Evolutionary conservation across 2,797 vertebrate species (phyloP), one percentile per base, ranked within the genome.

Genomic region (Naso thynnoides): DNA sequence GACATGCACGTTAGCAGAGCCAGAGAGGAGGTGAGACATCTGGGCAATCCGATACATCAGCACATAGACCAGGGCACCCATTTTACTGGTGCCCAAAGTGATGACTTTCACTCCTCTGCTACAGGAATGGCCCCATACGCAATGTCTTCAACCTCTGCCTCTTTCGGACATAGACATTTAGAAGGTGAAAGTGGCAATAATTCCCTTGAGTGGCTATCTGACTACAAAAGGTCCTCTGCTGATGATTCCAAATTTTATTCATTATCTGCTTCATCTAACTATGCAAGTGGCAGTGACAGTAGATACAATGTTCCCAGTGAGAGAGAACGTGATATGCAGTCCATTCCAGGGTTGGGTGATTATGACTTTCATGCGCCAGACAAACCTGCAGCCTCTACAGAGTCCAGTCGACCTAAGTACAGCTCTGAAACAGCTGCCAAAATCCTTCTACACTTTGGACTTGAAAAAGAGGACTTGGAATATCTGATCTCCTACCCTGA

Each of bases 401-500:
- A 84, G 49, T 29, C n/a, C 89, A 92, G 36, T 90, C 66, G 6
- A 73, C 29, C 85, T 78, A 96, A 94, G 36, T 97, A 97, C 81
- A 98, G 95, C 0, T 95, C 95, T 0, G 97, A 98, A 81, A 96
- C 96, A 4, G 97, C 97, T 23, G 93, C 95, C 31, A 96, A 94
- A 73, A 98, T 99, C 69, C 92, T 99, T 59, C 91, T 95, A 38
- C 96, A 96, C n/a, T 98, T 99, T 55, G 97, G 97, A 65, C 93
- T 99, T 49, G 96, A 97, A 47, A 97, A 96, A 45, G 97, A 98
- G 58, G 98, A 99, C 66, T 85, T 99, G 75, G 96, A 98, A 80
- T 95, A 97, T 75, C 96, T 98, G 19, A 97, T 97, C 61, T 94
- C 95, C 36, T 99, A 96, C 58, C 96, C 98, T 0, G 98, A 99